Evolutionary conservation across 2,888 invertebrate genomes (phyloP).

Genomic region (Neoaliturus tenellus): DNA sequence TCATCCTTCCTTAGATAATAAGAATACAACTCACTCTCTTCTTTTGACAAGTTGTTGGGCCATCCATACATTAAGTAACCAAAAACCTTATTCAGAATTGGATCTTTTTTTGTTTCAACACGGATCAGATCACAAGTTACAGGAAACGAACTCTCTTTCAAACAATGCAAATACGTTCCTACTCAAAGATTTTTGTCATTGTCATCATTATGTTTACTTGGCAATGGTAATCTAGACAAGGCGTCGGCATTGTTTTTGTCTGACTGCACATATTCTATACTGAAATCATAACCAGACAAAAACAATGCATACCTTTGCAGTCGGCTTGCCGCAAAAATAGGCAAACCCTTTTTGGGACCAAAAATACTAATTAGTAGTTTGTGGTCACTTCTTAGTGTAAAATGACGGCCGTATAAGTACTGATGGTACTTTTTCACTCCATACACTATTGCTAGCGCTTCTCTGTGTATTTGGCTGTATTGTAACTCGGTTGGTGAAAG

Average conservation of each 20-base stretch:
- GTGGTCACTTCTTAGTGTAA: conserved; percentile 56
- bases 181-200: not conserved
- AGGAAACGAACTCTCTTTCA: conserved; percentile 15
- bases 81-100: conserved; percentile 4
- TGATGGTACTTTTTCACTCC: conserved; percentile 56
- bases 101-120: conserved; percentile 18
- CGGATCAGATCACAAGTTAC: not conserved
- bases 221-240: conserved; percentile 35
- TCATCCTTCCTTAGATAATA: conserved; percentile 53
- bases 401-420: conserved; percentile 52
- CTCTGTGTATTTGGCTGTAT: conserved; percentile 53
- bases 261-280: conserved; percentile 53
- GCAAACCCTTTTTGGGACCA: conserved; percentile 57
- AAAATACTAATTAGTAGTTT: conserved; percentile 59
- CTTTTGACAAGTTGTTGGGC: not conserved
- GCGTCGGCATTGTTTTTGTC: conserved; percentile 55
- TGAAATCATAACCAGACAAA: conserved; percentile 54
- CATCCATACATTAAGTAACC: conserved; percentile 37
- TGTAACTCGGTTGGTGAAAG: conserved; percentile 47
- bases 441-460: too few species aligned
- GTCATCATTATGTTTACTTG: not conserved
- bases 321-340: conserved; percentile 59
- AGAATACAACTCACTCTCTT: not conserved
- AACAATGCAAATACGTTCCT: conserved; percentile 42
- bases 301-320: conserved; percentile 57